These are phyloP conservation scores for Andrena fulva DNA, from an alignment of 2,888 invertebrate species.

Conservation along the genomic window DNA sequence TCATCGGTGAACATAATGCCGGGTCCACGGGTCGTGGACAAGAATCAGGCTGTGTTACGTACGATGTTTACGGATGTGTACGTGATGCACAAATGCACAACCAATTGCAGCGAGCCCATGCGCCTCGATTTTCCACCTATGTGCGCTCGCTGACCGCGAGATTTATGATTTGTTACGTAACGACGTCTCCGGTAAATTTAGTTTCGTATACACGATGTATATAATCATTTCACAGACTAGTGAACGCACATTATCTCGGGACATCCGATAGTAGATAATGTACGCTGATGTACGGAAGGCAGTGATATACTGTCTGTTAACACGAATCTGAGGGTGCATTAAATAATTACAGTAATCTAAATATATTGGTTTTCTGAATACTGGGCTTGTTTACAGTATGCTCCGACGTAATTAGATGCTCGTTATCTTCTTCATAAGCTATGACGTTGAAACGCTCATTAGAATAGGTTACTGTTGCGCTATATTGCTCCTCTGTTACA, in stretches of 20 bases:
- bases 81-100: constrained; percentile 17
- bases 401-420: background rate
- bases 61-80: constrained; percentile 27
- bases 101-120: constrained; percentile 30
- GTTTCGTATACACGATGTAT: constrained; percentile 43
- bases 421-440: background rate
- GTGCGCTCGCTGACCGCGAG: constrained; percentile 50
- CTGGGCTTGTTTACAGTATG: background rate
- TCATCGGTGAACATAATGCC: constrained; percentile 51
- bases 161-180: constrained; percentile 71
- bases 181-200: constrained; percentile 52
- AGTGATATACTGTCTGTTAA: constrained; percentile 66
- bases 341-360: constrained; percentile 40
- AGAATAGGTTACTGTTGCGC: background rate
- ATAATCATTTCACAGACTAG: constrained; percentile 66
- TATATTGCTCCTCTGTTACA: background rate
- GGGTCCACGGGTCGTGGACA: constrained; percentile 25
- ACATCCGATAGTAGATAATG: constrained; percentile 69
- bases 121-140: constrained; percentile 55
- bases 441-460: background rate
- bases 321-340: constrained; percentile 67
- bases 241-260: constrained; percentile 61
- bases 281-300: constrained; percentile 24
- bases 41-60: constrained; percentile 11
- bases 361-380: constrained; percentile 2